Evolutionary conservation across 2,888 invertebrate genomes (phyloP).

Genomic region (Adela reaumurella): DNA sequence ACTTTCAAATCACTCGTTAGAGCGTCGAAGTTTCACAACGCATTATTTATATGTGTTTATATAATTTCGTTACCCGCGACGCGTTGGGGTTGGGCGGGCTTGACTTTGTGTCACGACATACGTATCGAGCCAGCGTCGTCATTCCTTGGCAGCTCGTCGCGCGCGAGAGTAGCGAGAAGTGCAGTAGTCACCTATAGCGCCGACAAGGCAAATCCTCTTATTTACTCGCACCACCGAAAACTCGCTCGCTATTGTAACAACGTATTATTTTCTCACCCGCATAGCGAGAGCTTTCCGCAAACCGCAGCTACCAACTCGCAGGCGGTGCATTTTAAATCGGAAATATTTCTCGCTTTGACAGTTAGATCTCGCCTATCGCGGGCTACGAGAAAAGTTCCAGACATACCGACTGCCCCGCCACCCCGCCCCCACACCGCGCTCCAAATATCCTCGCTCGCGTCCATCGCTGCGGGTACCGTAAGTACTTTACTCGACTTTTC

Average conservation of each 20-base stretch:
- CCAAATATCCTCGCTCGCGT: slow-evolving; percentile 32
- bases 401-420: slow-evolving; percentile 14
- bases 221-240: too few relatives aligned
- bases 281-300: too few relatives aligned
- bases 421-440: slow-evolving; percentile 18
- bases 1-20: too few relatives aligned
- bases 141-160: background rate
- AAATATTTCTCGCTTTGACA: slow-evolving; percentile 48
- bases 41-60: too few relatives aligned
- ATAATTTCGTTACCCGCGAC: too few relatives aligned
- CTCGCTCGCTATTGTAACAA: too few relatives aligned
- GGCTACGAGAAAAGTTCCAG: slow-evolving; percentile 16
- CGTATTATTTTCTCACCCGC: too few relatives aligned
- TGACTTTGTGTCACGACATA: too few relatives aligned
- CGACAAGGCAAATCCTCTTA: too few relatives aligned
- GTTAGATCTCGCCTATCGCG: slow-evolving; percentile 15
- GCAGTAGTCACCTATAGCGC: too few relatives aligned
- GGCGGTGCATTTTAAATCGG: slow-evolving; percentile 21
- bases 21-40: too few relatives aligned
- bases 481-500: background rate
- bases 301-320: slow-evolving; percentile 22
- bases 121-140: background rate
- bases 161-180: slow-evolving; percentile 18
- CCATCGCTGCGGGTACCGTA: slow-evolving; percentile 11
- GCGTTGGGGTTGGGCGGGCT: too few relatives aligned